A percentile compares a stretch with the other conserved stretches of the same genome.
These are phyloP conservation scores for Parazoanthus darwini DNA, from an alignment of 92 coral and sea anemone species.

Conservation along the genomic window DNA sequence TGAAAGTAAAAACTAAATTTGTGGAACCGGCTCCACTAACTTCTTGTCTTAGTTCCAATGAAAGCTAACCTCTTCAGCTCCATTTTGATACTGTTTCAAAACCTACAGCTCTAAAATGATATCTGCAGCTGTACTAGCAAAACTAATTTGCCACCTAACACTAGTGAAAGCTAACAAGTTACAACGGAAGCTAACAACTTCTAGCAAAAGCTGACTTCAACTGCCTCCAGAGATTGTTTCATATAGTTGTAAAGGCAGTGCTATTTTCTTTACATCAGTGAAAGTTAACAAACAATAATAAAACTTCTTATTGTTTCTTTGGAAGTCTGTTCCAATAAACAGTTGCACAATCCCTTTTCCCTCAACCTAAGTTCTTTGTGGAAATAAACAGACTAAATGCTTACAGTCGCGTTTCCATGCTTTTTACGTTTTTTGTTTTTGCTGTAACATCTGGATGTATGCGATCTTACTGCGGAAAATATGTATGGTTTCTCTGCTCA, in stretches of 20 bases:
- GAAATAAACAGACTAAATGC: neutral
- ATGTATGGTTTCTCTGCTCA: conserved; percentile 7
- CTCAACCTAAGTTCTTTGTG: neutral
- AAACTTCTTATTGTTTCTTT: too few species aligned
- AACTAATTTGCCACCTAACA: neutral
- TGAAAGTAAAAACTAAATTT: too few species aligned
- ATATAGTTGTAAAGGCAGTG: neutral
- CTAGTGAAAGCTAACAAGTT: neutral
- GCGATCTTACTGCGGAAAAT: neutral
- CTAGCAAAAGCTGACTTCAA: too few species aligned
- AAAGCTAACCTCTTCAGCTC: too few species aligned
- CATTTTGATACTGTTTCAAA: too few species aligned
- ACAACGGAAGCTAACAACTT: too few species aligned
- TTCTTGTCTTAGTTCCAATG: neutral
- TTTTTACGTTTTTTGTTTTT: neutral
- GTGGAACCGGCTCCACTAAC: neutral
- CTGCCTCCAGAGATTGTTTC: too few species aligned
- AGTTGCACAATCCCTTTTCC: neutral
- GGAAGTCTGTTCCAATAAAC: neutral
- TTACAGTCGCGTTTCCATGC: neutral
- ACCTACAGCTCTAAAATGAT: too few species aligned
- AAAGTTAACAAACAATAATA: too few species aligned
- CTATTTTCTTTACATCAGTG: neutral
- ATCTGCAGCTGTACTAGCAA: neutral
- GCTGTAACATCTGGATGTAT: neutral